Evolutionary conservation across 2,113 vertebrate species (phyloP).

Genomic region (Fregetta grallaria): DNA sequence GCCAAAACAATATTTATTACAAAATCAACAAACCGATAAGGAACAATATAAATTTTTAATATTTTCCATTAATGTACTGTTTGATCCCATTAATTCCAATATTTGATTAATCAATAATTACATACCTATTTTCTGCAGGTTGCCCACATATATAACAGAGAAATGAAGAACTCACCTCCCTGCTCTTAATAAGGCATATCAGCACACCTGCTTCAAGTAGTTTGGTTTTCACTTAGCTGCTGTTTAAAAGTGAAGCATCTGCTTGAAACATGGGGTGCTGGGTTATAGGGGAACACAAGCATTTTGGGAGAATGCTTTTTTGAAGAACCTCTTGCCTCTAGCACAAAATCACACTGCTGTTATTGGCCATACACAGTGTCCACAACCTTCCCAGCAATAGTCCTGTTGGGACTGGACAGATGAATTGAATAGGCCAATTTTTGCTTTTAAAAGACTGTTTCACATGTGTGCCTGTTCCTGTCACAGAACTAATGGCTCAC

Average conservation of each 20-base stretch:
- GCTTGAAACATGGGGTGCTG: neutral
- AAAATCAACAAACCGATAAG: constrained; percentile 17
- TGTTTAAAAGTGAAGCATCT: neutral
- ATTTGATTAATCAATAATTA: neutral
- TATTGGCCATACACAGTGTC: neutral
- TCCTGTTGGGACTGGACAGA: neutral
- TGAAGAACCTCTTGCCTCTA: neutral
- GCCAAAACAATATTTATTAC: neutral
- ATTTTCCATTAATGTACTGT: neutral
- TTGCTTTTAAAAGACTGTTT: neutral
- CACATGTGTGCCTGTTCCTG: neutral
- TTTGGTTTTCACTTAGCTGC: neutral
- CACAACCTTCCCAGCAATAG: neutral
- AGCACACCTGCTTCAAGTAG: neutral
- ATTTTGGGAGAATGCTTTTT: neutral
- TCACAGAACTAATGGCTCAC: neutral
- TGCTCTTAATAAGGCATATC: neutral
- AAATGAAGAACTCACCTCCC: neutral
- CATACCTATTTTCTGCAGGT: neutral
- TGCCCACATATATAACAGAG: neutral
- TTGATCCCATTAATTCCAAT: neutral
- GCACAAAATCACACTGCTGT: neutral
- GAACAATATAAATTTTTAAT: neutral
- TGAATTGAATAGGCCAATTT: neutral
- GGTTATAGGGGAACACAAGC: neutral